Conservation (phyloP, 1,140 invertebrate species). For the Pseudomyrmex dendroicus region DNA sequence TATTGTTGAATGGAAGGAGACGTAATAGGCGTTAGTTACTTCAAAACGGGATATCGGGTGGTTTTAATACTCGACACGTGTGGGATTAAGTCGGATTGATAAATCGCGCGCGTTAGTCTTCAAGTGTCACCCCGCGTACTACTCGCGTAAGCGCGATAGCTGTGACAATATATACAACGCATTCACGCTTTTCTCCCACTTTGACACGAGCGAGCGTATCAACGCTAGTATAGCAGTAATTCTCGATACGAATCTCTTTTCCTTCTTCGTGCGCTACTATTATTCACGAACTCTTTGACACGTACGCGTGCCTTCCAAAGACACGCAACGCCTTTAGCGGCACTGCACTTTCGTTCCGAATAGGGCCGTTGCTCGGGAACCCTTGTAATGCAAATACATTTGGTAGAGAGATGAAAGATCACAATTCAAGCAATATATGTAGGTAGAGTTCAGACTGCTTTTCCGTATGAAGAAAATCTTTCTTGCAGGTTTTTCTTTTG, state of each 20-base stretch:
- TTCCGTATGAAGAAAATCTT: background rate
- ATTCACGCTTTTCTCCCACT: constrained; percentile 18
- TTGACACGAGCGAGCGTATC: background rate
- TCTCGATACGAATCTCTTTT: background rate
- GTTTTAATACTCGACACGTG: background rate
- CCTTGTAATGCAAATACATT: constrained; percentile 13
- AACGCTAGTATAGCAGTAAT: background rate
- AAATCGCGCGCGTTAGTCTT: background rate
- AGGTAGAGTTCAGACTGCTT: too few species aligned
- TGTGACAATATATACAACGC: background rate
- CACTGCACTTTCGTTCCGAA: background rate
- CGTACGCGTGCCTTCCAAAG: background rate
- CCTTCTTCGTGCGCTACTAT: background rate
- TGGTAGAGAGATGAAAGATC: background rate
- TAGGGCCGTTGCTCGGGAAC: background rate
- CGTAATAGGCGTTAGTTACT: background rate
- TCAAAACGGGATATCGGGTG: background rate
- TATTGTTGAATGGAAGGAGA: background rate
- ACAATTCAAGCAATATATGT: background rate
- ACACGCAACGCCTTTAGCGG: constrained; percentile 22
- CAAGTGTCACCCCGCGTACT: background rate
- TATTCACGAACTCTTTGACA: background rate
- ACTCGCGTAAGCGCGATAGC: background rate
- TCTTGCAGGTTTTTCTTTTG: background rate
- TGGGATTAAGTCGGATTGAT: background rate